phyloP scores from a whole-genome alignment of 2,888 invertebrate genomes.

The Tenthredo livida region DNA sequence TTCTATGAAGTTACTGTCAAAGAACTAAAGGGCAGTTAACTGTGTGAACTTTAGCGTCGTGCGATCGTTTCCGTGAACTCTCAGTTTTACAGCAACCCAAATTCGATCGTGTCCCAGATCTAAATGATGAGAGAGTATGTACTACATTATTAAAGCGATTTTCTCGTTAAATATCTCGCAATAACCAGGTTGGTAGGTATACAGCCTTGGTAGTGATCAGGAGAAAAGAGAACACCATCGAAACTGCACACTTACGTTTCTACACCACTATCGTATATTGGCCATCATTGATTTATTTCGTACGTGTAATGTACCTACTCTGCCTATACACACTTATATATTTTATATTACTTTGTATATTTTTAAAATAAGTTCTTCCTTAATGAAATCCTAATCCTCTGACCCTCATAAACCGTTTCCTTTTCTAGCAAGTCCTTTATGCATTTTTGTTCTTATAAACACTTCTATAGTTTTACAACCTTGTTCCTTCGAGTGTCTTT shows the following conservation, averaged over 20 bases:
- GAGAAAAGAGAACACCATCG: slow-evolving; percentile 4
- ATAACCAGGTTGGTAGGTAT: neutral
- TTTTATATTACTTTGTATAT: too few species aligned
- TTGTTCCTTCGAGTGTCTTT: too few species aligned
- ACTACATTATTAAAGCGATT: slow-evolving; percentile 9
- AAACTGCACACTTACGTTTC: neutral
- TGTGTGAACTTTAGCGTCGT: neutral
- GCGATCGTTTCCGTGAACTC: neutral
- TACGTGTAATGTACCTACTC: too few species aligned
- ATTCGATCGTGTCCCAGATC: slow-evolving; percentile 26
- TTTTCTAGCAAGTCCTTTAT: too few species aligned
- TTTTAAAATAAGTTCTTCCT: too few species aligned
- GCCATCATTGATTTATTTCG: slow-evolving; percentile 9
- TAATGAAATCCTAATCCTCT: too few species aligned
- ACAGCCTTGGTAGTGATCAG: slow-evolving; percentile 35
- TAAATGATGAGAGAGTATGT: slow-evolving; percentile 6
- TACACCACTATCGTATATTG: neutral
- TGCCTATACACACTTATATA: too few species aligned
- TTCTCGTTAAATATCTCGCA: slow-evolving; percentile 27
- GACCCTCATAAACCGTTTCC: too few species aligned
- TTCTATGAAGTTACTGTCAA: neutral
- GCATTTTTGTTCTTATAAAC: too few species aligned
- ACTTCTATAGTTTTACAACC: too few species aligned
- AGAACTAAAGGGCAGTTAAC: neutral
- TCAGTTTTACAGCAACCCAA: slow-evolving; percentile 24